Evolutionary conservation across 2,797 vertebrate species (phyloP), one percentile per base, ranked within the genome.

Genomic region (Schizothorax lantsangensis): DNA sequence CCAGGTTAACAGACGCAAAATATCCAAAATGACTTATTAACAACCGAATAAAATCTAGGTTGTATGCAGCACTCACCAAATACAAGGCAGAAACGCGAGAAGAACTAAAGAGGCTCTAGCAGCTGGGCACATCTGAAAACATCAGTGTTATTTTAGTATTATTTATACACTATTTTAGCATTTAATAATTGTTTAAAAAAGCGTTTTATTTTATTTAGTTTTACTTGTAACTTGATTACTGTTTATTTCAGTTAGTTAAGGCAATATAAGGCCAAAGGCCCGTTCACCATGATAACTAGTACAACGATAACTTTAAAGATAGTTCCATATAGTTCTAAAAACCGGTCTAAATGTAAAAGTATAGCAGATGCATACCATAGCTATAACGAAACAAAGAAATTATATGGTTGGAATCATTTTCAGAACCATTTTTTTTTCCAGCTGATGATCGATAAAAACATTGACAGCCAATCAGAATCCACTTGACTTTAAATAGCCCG

Each of bases 51-150:
- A 15, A 59, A 36, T 45, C 5, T 73, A 12, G 1, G 79, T 72
- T 47, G 23, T 2, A 33, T 17, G 14, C 9, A 72, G 12, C 81
- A 90, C 93, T 30, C 91, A 95, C 95, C 92, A 52, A 43, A 85
- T 77, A 26, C 90, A 52, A 75, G 90, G 92, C 43, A 80, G 80
- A 82, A 59, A 82, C 0, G 15, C 73, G 19, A 94, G 72, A 59
- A 92, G 72, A 69, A 92, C 12, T 0, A 88, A 57, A 84, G 52
- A 84, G 7, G 79, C 84, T 72, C 88, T 57, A 69, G 30, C 64
- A 79, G 79, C 11, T 45, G 88, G 83, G 49, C 79, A 43, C 45
- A 90, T 7, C 95, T 94, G 86, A 69, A 64, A 82, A 88, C 7
- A 82, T 43, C 7, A 62, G 33, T 59, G 36, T 19, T 43, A 43